phyloP scores from a whole-genome alignment of 2,113 vertebrate species.

The Ahaetulla prasina region DNA sequence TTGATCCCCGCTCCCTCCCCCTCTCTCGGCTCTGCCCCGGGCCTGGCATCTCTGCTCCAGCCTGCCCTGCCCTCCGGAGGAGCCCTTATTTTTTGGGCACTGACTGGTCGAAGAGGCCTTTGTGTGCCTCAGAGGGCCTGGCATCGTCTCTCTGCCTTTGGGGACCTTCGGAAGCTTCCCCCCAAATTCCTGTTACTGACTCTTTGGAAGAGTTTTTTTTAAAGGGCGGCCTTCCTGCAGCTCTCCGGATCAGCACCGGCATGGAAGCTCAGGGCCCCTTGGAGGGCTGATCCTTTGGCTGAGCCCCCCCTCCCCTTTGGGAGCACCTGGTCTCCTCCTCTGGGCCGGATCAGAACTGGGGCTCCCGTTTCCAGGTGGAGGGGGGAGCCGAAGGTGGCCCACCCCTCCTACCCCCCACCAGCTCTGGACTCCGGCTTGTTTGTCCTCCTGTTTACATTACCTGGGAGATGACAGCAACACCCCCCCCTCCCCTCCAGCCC shows the following conservation, averaged over 20 bases:
- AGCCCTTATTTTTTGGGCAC: constrained; percentile 20
- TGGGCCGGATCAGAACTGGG: not conserved
- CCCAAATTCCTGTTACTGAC: constrained; percentile 38
- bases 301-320: not conserved
- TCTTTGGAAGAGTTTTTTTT: constrained; percentile 38
- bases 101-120: constrained; percentile 6
- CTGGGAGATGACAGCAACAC: constrained; percentile 44
- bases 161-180: constrained; percentile 38
- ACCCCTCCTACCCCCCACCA: constrained; percentile 6
- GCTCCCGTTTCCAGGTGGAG: not conserved
- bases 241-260: constrained; percentile 64
- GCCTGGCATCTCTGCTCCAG: not conserved
- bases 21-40: constrained; percentile 48
- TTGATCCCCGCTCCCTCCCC: constrained; percentile 47
- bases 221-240: constrained; percentile 17
- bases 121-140: constrained; percentile 11
- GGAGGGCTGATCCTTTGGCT: constrained; percentile 34
- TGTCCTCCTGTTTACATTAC: constrained; percentile 60
- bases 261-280: constrained; percentile 57
- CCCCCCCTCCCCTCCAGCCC: constrained; percentile 27
- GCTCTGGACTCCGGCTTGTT: constrained; percentile 35
- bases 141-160: constrained; percentile 37
- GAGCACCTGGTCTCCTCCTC: not conserved
- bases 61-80: not conserved
- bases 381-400: too few species aligned